Base-by-base conservation (phyloP, 2,888 invertebrate genomes). In the Drosophila histrio region DNA sequence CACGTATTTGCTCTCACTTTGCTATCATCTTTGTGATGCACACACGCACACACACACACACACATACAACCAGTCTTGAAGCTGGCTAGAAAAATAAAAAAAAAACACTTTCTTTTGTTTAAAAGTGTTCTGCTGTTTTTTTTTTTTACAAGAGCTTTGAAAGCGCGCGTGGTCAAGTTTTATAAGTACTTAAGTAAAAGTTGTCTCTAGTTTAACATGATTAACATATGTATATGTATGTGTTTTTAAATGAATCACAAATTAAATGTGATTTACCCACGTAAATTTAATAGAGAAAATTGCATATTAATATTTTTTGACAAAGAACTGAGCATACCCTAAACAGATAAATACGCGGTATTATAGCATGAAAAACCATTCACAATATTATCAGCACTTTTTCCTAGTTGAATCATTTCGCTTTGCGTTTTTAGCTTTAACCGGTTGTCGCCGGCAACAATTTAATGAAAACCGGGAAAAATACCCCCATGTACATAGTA, bases 21-120 rank as follows among this genome's bases (percentile, higher is more conserved):
- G 54, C 66, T 65, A 69, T 76, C 54, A 58, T 28, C 21, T 22
- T 13, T 47, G 39, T 39, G 59, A 66, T 67, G 47, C 47, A 53
- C 24, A 15, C n/a, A n/a, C n/a, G n/a, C n/a, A n/a, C n/a, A n/a
- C n/a, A 50, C 13, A 32, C 22, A 26, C 56, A 50, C 36, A 41
- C 21, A 52, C 9, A 11, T n/a, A 39, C 58, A 44, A 43, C 30
- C 47, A 54, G 49, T 41, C 28, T 46, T 15, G 15, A 39, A 56
- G 54, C 54, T 61, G 43, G 22, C 47, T 63, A 69, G 65, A 50
- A 39, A 52, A 22, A 8, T 26, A n/a, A 13, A 38, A 21, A 52
- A 66, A 49, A 66, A 53, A 32, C 74, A 81, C 81, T 81, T 81
- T 81, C 81, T 87, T 80, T 77, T 87, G 81, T 81, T 70, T 26